Evolutionary conservation across 1,140 invertebrate genomes (phyloP), one percentile per base, ranked within the genome.

Genomic region (Pseudomyrmex cubaensis): DNA sequence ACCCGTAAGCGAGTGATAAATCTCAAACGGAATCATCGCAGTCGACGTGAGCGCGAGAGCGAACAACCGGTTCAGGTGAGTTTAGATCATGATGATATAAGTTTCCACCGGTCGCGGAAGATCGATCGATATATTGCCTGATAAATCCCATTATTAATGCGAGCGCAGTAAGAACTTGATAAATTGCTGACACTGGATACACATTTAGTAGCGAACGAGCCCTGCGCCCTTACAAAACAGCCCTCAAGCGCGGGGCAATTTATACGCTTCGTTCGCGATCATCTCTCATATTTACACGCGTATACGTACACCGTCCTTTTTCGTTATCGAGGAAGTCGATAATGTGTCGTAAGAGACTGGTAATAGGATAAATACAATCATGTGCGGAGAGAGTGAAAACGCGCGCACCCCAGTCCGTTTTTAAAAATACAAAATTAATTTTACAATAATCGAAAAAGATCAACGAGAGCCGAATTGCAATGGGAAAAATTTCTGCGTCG

Each of bases 91-190:
- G 72, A 67, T 59, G 72, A 82, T 87, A 72, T 83, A 87, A 75
- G 80, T 87, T 87, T 80, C 35, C 86, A 69, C 48, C 67, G 61
- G 20, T 78, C 72, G 85, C 66, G 85, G 84, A 78, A 76, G 74
- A 87, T 84, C 59, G 82, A 89, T 82, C 80, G 87, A 90, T 90
- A 90, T 90, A 87, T 90, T 82, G 61, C 50, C 76, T 67, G 86
- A 89, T 89, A 90, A 90, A 89, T 89, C 82, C 80, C 73, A 87
- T 89, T 89, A 90, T 90, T 88, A 86, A 84, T 78, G 74, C 84
- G 76, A 54, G 35, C 20, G 52, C 25, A 35, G 76, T 57, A 87
- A 83, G 78, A 87, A 87, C 50, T 83, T 88, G 83, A 88, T 88
- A 88, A 88, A 88, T 88, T 72, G 87, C 76, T 46, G 54, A 82